Conservation (phyloP, 2,797 vertebrate species). For the Coracias cyanogaster region DNA sequence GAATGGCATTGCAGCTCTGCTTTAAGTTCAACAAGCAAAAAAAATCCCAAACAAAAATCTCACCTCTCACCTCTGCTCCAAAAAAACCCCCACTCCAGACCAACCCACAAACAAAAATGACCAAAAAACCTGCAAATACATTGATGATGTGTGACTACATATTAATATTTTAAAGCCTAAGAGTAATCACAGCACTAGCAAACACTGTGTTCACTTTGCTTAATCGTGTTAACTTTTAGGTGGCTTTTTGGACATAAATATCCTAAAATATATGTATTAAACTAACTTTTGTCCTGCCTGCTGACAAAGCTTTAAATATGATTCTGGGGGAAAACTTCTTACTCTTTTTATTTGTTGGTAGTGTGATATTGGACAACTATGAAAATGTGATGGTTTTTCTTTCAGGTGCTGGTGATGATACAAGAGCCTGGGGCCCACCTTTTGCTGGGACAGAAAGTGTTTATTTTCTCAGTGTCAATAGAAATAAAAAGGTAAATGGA, state of each 20-base stretch:
- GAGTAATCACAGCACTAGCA: neutral
- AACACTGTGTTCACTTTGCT: neutral
- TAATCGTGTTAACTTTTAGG: neutral
- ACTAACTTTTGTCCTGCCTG: neutral
- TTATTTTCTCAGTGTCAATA: slow-evolving; percentile 96
- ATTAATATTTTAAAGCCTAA: neutral
- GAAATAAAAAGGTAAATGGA: slow-evolving; percentile 91
- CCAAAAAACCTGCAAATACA: neutral
- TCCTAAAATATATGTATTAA: neutral
- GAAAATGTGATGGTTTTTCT: slow-evolving; percentile 4
- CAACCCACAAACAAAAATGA: neutral
- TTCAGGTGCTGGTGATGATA: slow-evolving; percentile 92
- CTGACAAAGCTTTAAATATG: neutral
- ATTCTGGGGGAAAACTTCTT: neutral
- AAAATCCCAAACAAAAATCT: neutral
- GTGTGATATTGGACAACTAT: neutral
- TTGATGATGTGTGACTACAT: neutral
- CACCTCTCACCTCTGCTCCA: too few species aligned
- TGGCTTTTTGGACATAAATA: neutral
- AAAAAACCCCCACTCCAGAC: too few species aligned
- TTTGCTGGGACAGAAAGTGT: slow-evolving; percentile 88
- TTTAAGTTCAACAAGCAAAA: neutral
- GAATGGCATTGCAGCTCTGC: neutral
- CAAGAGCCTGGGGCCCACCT: slow-evolving; percentile 93
- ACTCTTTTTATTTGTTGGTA: neutral